A percentile compares a stretch with the other conserved stretches of the same genome.
Conservation (phyloP, 2,888 invertebrate species). For the Meta bourneti region DNA sequence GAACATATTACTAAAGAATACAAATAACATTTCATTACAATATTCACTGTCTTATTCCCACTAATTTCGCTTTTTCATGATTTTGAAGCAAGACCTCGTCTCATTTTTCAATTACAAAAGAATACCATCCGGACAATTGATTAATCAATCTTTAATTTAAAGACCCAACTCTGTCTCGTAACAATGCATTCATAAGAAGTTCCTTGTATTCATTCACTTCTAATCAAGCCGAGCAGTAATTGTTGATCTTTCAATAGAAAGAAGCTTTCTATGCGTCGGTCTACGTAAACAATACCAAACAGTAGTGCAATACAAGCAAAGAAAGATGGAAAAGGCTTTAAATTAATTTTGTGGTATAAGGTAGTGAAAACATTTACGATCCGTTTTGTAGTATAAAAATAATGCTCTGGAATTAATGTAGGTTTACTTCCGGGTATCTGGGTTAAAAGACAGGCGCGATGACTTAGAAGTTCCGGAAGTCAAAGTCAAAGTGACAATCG, state of each 20-base stretch:
- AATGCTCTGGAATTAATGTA: slow-evolving; percentile 35
- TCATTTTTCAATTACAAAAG: too few species aligned
- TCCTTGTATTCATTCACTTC: background rate
- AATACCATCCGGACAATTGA: too few species aligned
- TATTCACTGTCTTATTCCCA: too few species aligned
- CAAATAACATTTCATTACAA: too few species aligned
- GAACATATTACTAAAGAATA: too few species aligned
- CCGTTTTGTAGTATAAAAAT: slow-evolving; percentile 28
- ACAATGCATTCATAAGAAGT: background rate
- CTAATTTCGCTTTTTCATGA: too few species aligned
- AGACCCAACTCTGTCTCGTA: too few species aligned
- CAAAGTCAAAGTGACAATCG: slow-evolving; percentile 33
- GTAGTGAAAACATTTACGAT: slow-evolving; percentile 20
- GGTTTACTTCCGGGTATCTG: background rate
- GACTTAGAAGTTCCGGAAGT: slow-evolving; percentile 65
- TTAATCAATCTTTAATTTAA: too few species aligned
- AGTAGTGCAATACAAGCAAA: background rate
- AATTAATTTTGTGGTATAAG: slow-evolving; percentile 28
- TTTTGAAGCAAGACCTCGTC: too few species aligned
- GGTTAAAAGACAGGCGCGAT: slow-evolving; percentile 23
- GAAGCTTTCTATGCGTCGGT: background rate
- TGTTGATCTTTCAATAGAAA: slow-evolving; percentile 13
- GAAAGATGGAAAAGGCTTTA: slow-evolving; percentile 1
- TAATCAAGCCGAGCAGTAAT: slow-evolving; percentile 12
- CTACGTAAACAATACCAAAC: slow-evolving; percentile 14